A percentile compares a stretch with the other conserved stretches of the same genome.
Conservation (phyloP, 2,888 invertebrate species). For the Phragmatobia fuliginosa region DNA sequence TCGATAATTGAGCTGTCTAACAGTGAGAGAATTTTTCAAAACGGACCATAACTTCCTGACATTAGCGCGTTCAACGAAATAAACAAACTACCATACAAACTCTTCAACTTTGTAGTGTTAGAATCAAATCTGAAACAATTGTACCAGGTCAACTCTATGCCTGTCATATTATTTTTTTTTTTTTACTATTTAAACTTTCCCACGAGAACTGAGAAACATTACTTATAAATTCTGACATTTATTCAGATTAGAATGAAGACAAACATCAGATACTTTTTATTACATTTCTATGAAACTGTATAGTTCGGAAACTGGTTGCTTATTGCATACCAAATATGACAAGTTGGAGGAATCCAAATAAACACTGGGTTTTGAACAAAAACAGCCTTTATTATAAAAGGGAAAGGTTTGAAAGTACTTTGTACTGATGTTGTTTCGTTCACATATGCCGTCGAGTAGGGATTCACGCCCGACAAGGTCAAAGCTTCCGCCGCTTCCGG, state of each 20-base stretch:
- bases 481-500: conserved; percentile 54
- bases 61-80: too few species aligned
- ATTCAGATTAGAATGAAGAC: conserved; percentile 33
- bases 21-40: too few species aligned
- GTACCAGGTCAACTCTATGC: too few species aligned
- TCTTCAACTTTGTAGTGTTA: too few species aligned
- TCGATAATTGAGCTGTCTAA: too few species aligned
- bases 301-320: conserved; percentile 29
- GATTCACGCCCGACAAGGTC: conserved; percentile 56
- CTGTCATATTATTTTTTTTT: not conserved
- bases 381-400: not conserved
- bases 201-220: conserved; percentile 20
- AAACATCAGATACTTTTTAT: conserved; percentile 37
- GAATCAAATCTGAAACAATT: too few species aligned
- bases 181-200: conserved; percentile 16
- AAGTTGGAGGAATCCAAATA: conserved; percentile 21
- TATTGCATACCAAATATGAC: conserved; percentile 49
- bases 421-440: not conserved
- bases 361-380: not conserved
- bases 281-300: conserved; percentile 39
- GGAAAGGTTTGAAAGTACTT: not conserved
- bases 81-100: too few species aligned
- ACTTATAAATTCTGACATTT: conserved; percentile 16
- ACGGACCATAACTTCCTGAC: too few species aligned
- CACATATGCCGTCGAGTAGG: conserved; percentile 36